Percentiles rank a stretch among this genome's conserved stretches.
Evolutionary conservation across 1,140 invertebrate genomes (phyloP).

Genomic region (Drosophila rufa): DNA sequence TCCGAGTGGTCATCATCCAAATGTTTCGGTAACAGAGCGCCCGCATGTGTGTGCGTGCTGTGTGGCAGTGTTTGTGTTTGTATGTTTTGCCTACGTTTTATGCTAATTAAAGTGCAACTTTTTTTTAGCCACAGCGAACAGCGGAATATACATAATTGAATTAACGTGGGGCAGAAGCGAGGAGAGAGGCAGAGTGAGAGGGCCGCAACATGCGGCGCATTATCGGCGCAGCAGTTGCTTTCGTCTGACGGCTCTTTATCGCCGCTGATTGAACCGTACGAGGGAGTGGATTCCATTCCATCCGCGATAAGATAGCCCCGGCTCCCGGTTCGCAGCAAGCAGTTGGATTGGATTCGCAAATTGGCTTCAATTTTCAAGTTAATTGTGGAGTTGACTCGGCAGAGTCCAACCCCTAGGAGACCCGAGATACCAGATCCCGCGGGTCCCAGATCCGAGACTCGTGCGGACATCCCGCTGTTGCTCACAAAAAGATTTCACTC

Average conservation of each 20-base stretch:
- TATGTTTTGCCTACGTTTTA: conserved; percentile 57
- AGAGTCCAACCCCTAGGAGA: conserved; percentile 45
- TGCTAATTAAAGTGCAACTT: conserved; percentile 80
- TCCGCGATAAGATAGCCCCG: conserved; percentile 60
- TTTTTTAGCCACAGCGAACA: conserved; percentile 53
- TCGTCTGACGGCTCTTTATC: conserved; percentile 60
- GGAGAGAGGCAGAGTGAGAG: not conserved
- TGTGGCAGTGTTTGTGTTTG: conserved; percentile 25
- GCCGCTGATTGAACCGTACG: conserved; percentile 57
- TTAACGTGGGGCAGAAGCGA: conserved; percentile 43
- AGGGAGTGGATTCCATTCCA: conserved; percentile 27
- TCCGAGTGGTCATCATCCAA: conserved; percentile 40
- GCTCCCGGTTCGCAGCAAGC: not conserved
- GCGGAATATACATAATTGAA: conserved; percentile 64
- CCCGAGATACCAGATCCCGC: conserved; percentile 1
- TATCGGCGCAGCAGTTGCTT: conserved; percentile 51
- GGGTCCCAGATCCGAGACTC: conserved; percentile 22
- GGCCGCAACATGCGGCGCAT: conserved; percentile 28
- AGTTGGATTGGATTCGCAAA: conserved; percentile 52
- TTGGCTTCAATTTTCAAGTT: conserved; percentile 63
- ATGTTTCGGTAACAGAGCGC: conserved; percentile 43
- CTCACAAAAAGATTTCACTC: conserved; percentile 46
- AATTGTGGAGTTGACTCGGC: conserved; percentile 66
- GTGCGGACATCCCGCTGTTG: conserved; percentile 48
- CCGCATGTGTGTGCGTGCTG: conserved; percentile 32